Conservation (phyloP, 1,140 invertebrate species). For the Dendroctonus ponderosae region DNA sequence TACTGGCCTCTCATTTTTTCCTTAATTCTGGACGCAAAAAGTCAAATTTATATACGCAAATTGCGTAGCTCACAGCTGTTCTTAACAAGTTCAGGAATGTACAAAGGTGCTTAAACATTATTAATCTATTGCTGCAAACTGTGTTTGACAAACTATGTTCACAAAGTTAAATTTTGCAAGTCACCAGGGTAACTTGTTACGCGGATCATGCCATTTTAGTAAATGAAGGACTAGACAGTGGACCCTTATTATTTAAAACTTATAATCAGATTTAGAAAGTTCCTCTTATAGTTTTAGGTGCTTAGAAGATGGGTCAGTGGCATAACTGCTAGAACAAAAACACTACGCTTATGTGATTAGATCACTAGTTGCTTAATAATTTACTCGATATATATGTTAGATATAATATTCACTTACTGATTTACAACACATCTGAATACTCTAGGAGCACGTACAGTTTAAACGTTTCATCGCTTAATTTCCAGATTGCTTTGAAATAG, state of each 20-base stretch:
- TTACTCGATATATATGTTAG: too few relatives aligned
- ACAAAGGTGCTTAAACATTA: slow-evolving; percentile 26
- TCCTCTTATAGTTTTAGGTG: neutral
- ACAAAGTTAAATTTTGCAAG: slow-evolving; percentile 24
- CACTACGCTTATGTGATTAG: too few relatives aligned
- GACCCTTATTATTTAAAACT: slow-evolving; percentile 14
- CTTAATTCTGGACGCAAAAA: slow-evolving; percentile 11
- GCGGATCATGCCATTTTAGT: slow-evolving; percentile 7
- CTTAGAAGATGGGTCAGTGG: too few relatives aligned
- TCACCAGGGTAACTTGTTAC: slow-evolving; percentile 26
- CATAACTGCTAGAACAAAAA: too few relatives aligned
- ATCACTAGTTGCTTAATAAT: too few relatives aligned
- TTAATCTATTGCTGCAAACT: slow-evolving; percentile 25
- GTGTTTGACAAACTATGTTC: slow-evolving; percentile 28
- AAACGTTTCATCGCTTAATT: too few relatives aligned
- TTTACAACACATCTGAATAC: too few relatives aligned
- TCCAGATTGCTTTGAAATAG: too few relatives aligned
- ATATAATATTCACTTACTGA: too few relatives aligned
- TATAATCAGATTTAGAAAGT: slow-evolving; percentile 1
- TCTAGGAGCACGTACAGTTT: too few relatives aligned
- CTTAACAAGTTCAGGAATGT: slow-evolving; percentile 28
- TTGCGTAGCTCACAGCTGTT: slow-evolving; percentile 20
- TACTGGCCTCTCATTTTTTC: neutral
- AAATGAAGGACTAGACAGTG: slow-evolving; percentile 1
- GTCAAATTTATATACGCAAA: slow-evolving; percentile 25